Evolutionary conservation across 1,140 invertebrate species (phyloP).

Genomic region (Branchinecta lynchi): DNA sequence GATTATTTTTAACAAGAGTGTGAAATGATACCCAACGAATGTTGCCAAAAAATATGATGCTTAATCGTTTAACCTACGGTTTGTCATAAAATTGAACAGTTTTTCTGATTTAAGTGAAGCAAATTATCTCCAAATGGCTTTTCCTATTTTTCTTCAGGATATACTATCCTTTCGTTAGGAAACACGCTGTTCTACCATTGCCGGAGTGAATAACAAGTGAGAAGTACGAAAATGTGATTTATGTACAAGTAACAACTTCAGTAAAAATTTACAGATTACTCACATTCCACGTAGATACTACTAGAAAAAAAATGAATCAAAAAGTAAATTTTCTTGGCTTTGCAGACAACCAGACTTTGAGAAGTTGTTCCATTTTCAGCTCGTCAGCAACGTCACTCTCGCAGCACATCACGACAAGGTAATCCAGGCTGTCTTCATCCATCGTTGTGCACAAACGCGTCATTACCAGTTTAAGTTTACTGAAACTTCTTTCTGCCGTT

Average conservation of each 20-base stretch:
- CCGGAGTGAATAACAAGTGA: background rate
- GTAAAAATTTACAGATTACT: background rate
- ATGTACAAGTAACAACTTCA: background rate
- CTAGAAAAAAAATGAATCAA: background rate
- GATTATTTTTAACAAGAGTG: too few relatives aligned
- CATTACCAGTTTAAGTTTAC: slow-evolving; percentile 3
- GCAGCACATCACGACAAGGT: background rate
- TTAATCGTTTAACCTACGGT: too few relatives aligned
- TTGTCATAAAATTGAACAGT: too few relatives aligned
- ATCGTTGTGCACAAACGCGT: background rate
- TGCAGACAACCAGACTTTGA: slow-evolving; percentile 1
- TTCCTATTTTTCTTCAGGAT: too few relatives aligned
- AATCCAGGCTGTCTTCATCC: background rate
- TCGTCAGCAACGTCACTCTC: background rate
- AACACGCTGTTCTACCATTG: too few relatives aligned
- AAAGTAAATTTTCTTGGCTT: background rate
- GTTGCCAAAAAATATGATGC: too few relatives aligned
- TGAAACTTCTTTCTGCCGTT: background rate
- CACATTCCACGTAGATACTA: background rate
- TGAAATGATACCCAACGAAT: too few relatives aligned
- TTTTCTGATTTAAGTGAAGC: too few relatives aligned
- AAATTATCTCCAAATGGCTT: too few relatives aligned
- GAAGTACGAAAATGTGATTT: background rate
- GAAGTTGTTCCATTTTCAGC: background rate
- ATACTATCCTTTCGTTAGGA: too few relatives aligned